Evolutionary conservation across 2,113 vertebrate species (phyloP).

Genomic region (Pogona vitticeps): DNA sequence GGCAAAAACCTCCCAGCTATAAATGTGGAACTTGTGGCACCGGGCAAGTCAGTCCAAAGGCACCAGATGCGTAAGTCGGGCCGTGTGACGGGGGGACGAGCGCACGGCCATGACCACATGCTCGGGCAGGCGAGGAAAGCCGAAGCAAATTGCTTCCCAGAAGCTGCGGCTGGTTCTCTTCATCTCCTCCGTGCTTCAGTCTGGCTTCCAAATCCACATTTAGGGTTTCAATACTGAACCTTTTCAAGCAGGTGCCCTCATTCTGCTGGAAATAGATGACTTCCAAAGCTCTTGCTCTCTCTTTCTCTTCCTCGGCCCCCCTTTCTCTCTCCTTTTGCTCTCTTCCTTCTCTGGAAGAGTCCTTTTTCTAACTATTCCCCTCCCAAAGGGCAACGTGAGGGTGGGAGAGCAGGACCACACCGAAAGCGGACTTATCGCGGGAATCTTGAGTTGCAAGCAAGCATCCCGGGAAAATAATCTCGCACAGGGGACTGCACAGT

Average conservation of each 20-base stretch:
- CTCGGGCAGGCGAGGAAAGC: neutral
- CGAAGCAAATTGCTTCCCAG: neutral
- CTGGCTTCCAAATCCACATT: conserved; percentile 60
- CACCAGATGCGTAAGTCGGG: too few relatives aligned
- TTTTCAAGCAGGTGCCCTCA: conserved; percentile 69
- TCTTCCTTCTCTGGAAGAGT: conserved; percentile 69
- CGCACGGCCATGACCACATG: too few relatives aligned
- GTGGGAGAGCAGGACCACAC: too few relatives aligned
- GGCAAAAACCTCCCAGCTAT: neutral
- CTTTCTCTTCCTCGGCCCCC: conserved; percentile 5
- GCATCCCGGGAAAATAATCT: too few relatives aligned
- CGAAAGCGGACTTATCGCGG: too few relatives aligned
- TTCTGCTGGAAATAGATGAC: conserved; percentile 60
- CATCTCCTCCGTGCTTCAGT: conserved; percentile 42
- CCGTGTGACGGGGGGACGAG: too few relatives aligned
- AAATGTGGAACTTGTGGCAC: too few relatives aligned
- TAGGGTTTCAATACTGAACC: conserved; percentile 62
- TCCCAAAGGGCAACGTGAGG: conserved; percentile 35
- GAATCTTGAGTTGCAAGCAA: too few relatives aligned
- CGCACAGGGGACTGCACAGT: too few relatives aligned
- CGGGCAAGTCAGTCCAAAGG: too few relatives aligned
- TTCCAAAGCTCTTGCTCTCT: conserved; percentile 34
- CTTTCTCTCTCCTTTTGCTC: conserved; percentile 63
- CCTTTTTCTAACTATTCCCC: conserved; percentile 60
- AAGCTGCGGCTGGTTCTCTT: conserved; percentile 20